phyloP scores from a whole-genome alignment of 2,113 vertebrate species.

The Quiscalus mexicanus region DNA sequence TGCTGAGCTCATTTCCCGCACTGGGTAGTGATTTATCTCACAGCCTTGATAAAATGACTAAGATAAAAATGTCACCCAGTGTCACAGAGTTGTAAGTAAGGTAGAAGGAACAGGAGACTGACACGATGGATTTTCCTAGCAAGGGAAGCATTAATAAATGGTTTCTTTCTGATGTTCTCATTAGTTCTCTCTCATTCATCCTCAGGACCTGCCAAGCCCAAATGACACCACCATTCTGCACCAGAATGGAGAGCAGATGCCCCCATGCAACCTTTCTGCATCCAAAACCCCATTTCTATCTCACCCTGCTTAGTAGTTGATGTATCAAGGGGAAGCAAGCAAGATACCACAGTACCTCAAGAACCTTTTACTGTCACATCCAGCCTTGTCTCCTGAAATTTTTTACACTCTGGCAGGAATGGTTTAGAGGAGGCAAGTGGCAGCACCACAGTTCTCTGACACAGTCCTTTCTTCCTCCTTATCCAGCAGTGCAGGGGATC shows the following conservation, averaged over 20 bases:
- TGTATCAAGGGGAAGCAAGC: background rate
- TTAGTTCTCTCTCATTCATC: conserved; percentile 24
- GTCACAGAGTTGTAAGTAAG: background rate
- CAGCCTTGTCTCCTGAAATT: background rate
- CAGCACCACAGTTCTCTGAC: background rate
- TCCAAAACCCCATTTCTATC: background rate
- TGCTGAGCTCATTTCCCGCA: conserved; percentile 15
- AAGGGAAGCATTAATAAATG: background rate
- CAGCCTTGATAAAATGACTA: conserved; percentile 24
- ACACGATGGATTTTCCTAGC: conserved; percentile 9
- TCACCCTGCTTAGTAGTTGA: background rate
- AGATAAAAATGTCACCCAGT: conserved; percentile 31
- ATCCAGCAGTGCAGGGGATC: background rate
- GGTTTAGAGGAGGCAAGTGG: background rate
- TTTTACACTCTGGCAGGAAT: background rate
- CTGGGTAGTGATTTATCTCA: conserved; percentile 42
- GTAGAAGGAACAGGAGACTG: conserved; percentile 10
- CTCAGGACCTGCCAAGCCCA: background rate
- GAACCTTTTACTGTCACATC: background rate
- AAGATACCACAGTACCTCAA: background rate
- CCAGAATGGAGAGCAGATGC: background rate
- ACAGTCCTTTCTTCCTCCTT: background rate
- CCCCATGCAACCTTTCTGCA: background rate
- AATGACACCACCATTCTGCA: background rate
- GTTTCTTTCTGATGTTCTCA: conserved; percentile 4